Percentiles rank a stretch among this genome's conserved stretches.
Evolutionary conservation across 2,888 invertebrate genomes (phyloP).

Genomic region (Tenthredo notha): DNA sequence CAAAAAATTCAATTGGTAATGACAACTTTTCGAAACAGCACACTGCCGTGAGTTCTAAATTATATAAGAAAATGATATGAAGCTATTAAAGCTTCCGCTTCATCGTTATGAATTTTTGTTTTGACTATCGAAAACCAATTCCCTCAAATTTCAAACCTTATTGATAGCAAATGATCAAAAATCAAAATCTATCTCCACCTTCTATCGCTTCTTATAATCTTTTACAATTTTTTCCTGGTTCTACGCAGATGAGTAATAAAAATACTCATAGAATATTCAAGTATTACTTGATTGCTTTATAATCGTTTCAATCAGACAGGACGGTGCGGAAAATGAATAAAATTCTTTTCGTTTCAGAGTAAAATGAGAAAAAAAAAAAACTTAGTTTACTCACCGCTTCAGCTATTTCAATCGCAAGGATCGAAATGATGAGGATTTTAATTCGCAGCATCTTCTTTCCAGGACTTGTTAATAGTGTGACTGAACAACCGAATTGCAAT

Average conservation of each 20-base stretch:
- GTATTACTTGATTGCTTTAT: background rate
- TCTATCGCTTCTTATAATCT: background rate
- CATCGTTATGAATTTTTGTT: background rate
- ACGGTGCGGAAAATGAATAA: background rate
- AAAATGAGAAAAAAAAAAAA: background rate
- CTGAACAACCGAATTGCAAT: slow-evolving; percentile 36
- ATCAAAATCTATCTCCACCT: background rate
- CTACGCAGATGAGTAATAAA: background rate
- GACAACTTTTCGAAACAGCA: background rate
- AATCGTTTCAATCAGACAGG: background rate
- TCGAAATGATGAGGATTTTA: background rate
- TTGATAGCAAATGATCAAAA: background rate
- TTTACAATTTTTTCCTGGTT: background rate
- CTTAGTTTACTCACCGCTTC: slow-evolving; percentile 35
- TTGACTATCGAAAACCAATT: background rate
- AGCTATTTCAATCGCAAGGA: background rate
- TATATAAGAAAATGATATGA: background rate
- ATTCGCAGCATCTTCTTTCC: slow-evolving; percentile 27
- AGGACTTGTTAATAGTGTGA: slow-evolving; percentile 32
- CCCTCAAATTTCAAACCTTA: background rate
- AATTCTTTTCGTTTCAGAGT: background rate
- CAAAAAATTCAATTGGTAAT: background rate
- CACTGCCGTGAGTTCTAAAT: background rate
- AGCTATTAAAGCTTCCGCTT: background rate
- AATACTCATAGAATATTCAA: background rate